Evolutionary conservation across 1,140 invertebrate species (phyloP).

Genomic region (Lasaia peninsularis): DNA sequence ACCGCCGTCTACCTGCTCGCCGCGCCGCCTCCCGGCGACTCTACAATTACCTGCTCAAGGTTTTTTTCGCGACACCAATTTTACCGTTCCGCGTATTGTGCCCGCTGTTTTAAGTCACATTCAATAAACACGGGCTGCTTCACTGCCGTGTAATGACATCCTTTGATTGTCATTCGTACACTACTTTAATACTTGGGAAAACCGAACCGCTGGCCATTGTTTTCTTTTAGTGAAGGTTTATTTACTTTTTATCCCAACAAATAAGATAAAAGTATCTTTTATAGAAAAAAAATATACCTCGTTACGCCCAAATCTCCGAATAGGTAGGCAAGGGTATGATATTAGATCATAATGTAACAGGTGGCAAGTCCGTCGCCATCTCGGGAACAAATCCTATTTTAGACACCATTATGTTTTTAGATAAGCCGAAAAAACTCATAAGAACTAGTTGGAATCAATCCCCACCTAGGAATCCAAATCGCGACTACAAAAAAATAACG

Average conservation of each 20-base stretch:
- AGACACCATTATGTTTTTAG: too few species aligned
- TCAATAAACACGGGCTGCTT: background rate
- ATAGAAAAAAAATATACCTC: too few species aligned
- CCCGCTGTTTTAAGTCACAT: slow-evolving; percentile 15
- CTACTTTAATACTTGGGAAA: background rate
- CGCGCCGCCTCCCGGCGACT: slow-evolving; percentile 21
- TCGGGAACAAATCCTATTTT: too few species aligned
- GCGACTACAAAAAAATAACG: too few species aligned
- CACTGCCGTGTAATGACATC: slow-evolving; percentile 10
- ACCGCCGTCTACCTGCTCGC: slow-evolving; percentile 14
- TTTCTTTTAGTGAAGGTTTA: background rate
- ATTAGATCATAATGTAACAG: too few species aligned
- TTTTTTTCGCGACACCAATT: slow-evolving; percentile 44
- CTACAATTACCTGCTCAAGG: slow-evolving; percentile 34
- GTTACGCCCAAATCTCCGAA: too few species aligned
- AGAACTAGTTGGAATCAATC: too few species aligned
- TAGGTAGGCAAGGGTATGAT: too few species aligned
- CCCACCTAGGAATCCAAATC: too few species aligned
- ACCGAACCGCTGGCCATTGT: background rate
- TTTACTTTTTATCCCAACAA: background rate
- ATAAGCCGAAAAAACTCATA: too few species aligned
- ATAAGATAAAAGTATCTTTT: background rate
- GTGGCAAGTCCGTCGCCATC: too few species aligned
- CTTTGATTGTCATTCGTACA: slow-evolving; percentile 1
- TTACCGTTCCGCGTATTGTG: slow-evolving; percentile 33